A percentile compares a stretch with the other conserved stretches of the same genome.
These are phyloP conservation scores for Gallinago stenura DNA, from an alignment of 2,797 vertebrate species.

Conservation along the genomic window DNA sequence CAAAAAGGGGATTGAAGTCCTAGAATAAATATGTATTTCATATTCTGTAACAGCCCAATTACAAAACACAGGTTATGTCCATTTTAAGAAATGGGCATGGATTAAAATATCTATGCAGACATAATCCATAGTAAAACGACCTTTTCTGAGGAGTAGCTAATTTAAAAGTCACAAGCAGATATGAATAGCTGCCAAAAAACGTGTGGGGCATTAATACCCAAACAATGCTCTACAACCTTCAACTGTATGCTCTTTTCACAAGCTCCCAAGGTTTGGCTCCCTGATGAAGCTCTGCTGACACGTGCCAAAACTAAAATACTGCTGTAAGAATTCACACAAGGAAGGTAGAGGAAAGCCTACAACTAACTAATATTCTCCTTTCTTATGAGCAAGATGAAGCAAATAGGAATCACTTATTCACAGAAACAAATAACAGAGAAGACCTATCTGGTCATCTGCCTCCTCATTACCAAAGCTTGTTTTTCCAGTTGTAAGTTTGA, in stretches of 20 bases:
- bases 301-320: background rate
- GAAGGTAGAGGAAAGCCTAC: background rate
- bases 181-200: background rate
- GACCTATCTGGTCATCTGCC: background rate
- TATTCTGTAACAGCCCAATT: background rate
- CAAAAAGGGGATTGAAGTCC: background rate
- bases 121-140: background rate
- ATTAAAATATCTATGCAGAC: background rate
- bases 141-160: background rate
- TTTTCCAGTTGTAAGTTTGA: background rate
- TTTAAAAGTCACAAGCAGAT: slow-evolving; percentile 13
- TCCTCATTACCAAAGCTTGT: background rate
- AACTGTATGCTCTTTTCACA: background rate
- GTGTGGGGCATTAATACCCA: background rate
- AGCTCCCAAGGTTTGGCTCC: background rate
- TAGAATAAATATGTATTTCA: no score
- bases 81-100: background rate
- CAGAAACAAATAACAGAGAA: background rate
- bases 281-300: background rate
- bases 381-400: background rate
- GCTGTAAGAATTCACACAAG: background rate
- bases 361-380: background rate
- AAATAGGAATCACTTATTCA: background rate
- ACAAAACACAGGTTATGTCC: background rate
- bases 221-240: background rate